Conservation (phyloP, 2,888 invertebrate genomes). For the Catocala sponsa region DNA sequence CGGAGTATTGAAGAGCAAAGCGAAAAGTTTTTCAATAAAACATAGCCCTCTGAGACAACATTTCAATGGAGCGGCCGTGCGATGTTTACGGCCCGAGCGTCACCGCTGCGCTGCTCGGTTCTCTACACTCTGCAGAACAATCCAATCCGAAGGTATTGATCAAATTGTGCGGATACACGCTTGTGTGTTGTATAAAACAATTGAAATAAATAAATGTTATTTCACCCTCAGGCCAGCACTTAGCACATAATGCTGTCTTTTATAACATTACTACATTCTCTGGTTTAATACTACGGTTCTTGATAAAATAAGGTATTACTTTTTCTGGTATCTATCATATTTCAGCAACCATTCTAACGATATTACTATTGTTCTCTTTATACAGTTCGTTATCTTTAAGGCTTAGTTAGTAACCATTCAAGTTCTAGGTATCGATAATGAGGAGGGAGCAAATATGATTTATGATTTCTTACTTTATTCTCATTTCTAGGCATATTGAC, state of each 20-base stretch:
- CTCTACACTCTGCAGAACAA: slow-evolving; percentile 70
- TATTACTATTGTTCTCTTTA: too few species aligned
- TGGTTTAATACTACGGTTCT: not conserved
- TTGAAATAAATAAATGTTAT: slow-evolving; percentile 47
- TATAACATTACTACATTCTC: slow-evolving; percentile 1
- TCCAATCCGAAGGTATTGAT: slow-evolving; percentile 77
- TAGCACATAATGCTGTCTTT: slow-evolving; percentile 22
- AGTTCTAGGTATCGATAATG: too few species aligned
- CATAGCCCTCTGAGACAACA: slow-evolving; percentile 82
- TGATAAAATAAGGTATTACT: too few species aligned
- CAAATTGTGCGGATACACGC: slow-evolving; percentile 63
- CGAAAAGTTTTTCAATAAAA: slow-evolving; percentile 86
- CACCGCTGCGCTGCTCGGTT: slow-evolving; percentile 59
- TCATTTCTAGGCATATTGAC: too few species aligned
- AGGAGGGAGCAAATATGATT: too few species aligned
- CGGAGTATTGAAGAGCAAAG: slow-evolving; percentile 63
- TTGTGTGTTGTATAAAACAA: slow-evolving; percentile 37
- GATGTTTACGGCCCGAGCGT: slow-evolving; percentile 76
- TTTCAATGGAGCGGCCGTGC: slow-evolving; percentile 78
- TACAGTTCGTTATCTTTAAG: too few species aligned
- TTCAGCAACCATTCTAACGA: too few species aligned
- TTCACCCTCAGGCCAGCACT: slow-evolving; percentile 23
- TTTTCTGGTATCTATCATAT: too few species aligned
- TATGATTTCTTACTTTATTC: too few species aligned
- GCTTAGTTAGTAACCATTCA: too few species aligned